A percentile compares a stretch with the other conserved stretches of the same genome.
phyloP scores from a whole-genome alignment of 1,140 invertebrate genomes.

The Drosophila tristis region DNA sequence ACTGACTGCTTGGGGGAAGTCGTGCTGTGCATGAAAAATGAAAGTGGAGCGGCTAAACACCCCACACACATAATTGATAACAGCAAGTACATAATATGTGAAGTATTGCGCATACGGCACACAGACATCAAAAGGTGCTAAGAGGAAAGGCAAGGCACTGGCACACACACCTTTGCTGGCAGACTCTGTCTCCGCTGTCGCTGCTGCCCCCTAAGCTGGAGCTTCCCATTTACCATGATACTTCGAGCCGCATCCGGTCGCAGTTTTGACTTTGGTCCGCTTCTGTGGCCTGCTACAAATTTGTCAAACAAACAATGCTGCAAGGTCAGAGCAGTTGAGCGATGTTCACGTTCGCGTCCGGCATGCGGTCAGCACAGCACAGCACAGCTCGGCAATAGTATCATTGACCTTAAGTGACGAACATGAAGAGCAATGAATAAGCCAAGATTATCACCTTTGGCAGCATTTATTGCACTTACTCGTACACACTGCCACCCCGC shows the following conservation, averaged over 20 bases:
- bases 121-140: slow-evolving; percentile 38
- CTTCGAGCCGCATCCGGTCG: slow-evolving; percentile 64
- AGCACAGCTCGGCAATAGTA: slow-evolving; percentile 47
- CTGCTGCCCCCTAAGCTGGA: slow-evolving; percentile 19
- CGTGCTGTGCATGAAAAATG: slow-evolving; percentile 63
- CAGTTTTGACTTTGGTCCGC: slow-evolving; percentile 34
- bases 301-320: slow-evolving; percentile 75
- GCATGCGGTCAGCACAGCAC: slow-evolving; percentile 64
- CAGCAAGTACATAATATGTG: slow-evolving; percentile 27
- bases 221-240: slow-evolving; percentile 1
- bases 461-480: slow-evolving; percentile 71
- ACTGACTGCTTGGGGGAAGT: slow-evolving; percentile 13
- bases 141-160: slow-evolving; percentile 41
- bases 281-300: slow-evolving; percentile 64
- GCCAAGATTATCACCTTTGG: slow-evolving; percentile 78
- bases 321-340: slow-evolving; percentile 61
- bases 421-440: slow-evolving; percentile 76
- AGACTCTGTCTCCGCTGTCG: background rate
- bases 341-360: slow-evolving; percentile 62
- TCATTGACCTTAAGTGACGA: slow-evolving; percentile 80
- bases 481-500: slow-evolving; percentile 29
- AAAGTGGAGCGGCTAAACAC: slow-evolving; percentile 48
- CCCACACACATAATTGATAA: slow-evolving; percentile 59
- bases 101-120: slow-evolving; percentile 68
- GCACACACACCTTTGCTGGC: slow-evolving; percentile 1